phyloP scores from a whole-genome alignment of 2,113 vertebrate genomes.

The Trogon surrucura region DNA sequence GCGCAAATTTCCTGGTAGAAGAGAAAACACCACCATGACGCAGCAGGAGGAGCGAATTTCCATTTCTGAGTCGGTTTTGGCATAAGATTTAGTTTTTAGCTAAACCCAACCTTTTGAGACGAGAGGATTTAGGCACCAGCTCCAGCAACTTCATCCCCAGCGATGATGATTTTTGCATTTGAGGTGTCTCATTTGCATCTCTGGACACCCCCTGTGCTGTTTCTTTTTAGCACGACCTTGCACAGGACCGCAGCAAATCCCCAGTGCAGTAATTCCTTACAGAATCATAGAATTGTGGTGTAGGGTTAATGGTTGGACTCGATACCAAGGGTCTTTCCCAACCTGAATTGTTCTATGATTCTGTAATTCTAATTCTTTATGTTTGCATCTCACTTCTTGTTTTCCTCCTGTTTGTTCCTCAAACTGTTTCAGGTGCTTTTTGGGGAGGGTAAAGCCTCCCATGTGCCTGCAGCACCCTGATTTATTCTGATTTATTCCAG shows the following conservation, averaged over 20 bases:
- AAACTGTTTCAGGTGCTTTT: not conserved
- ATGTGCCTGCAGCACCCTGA: not conserved
- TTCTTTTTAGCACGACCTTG: not conserved
- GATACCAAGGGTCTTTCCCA: too few species aligned
- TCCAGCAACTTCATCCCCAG: not conserved
- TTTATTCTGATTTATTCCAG: not conserved
- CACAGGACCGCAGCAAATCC: not conserved
- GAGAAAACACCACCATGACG: not conserved
- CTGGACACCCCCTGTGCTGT: not conserved
- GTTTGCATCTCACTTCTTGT: not conserved
- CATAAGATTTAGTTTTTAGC: not conserved
- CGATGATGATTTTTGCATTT: not conserved
- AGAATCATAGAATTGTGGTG: too few species aligned
- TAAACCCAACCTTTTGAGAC: not conserved
- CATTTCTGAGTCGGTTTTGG: not conserved
- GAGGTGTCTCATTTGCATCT: not conserved
- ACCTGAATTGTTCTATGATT: too few species aligned
- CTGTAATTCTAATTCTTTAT: not conserved
- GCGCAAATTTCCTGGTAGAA: conserved; percentile 17
- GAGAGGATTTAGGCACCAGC: not conserved
- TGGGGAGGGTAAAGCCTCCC: not conserved
- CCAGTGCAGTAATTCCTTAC: not conserved
- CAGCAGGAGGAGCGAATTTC: not conserved
- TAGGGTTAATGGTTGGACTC: too few species aligned
- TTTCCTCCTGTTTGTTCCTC: not conserved